Base-by-base conservation (phyloP, 2,113 vertebrate genomes). In the Erythrolamprus reginae region DNA sequence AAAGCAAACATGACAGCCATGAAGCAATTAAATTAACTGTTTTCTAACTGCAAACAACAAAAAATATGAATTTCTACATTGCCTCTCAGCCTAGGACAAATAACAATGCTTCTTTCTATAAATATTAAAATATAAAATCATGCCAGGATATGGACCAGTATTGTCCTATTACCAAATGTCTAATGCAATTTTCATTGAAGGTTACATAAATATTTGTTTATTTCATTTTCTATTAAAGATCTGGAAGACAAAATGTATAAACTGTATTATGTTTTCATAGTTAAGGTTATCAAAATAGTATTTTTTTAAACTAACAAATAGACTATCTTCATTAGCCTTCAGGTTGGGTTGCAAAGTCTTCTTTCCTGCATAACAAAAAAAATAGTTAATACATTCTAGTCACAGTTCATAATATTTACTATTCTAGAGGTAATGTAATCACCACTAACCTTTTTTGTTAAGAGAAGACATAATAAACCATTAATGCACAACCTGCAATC, bases 391-490 rank as follows among this genome's bases (percentile, higher is more conserved):
- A 88, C 42, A 51, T 19, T 88, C 6, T 94, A 94, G 0, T 91
- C 48, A 93, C 51, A 82, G 51, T 61, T 47, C 58, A 89, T 90
- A 65, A 51, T n/a, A 1, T 28, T 70, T 70, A 17, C 3, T 50
- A 50, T 51, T 85, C n/a, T n/a, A 48, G 13, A n/a, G 17, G 33
- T 86, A 53, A 86, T 42, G 51, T 33, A 33, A 84, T 24, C 23
- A 84, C 17, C 26, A 83, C 93, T 84, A 48, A 94, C 95, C 90
- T 92, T 89, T 88, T 94, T 12, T 45, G n/a, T 96, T 96, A 98
- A 55, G 94, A 98, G 95, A 98, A 98, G 93, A 98, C 96, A 1
- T 97, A 93, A 88, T 98, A 98, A 3, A 98, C 94, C 95, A 97
- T 94, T 38, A 98, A 88, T 0, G 95, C 94, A 87, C 97, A 98